Base-by-base conservation (phyloP, 2,888 invertebrate genomes). In the Thymelicus acteon region DNA sequence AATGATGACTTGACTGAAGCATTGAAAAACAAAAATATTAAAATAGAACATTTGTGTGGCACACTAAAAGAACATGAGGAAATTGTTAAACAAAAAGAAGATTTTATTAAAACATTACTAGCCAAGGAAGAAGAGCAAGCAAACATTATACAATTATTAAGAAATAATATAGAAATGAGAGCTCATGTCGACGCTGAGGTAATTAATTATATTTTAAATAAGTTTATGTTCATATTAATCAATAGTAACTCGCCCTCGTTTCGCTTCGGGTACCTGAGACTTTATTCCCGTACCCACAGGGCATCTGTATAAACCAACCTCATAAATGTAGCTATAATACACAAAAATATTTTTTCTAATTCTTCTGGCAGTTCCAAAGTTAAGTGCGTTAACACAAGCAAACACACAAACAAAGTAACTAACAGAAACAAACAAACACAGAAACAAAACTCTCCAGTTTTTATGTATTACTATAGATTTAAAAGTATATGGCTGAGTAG, bases 101-200 rank as follows among this genome's bases (percentile, higher is more conserved):
- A 71, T 37, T 61, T 87, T 2, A 84, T 92, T 49, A 86, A 88
- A 74, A 85, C 84, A 74, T 73, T 92, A 24, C 86, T n/a, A 82
- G 83, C 40, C 5, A 91, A 90, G 72, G 88, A 90, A 74, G 86
- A 88, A 72, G 90, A 93, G 76, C 90, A 92, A 71, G 76, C 77
- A 6, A 89, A 88, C 72, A 87, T 90, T 60, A 89, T 91, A 60
- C 85, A 88, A 77, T 78, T 89, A 49, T 75, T 92, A 60, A 79
- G 84, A 65, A 86, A 85, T 68, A 89, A 89, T 76, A 77, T 92
- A 65, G 91, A 90, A 77, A 79, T 86, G 72, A 84, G 87, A 74
- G 80, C 82, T 31, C 82, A 84, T 72, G 85, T 84, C 7, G 91
- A 92, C 72, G 76, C 77, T 52, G 84, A 87, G 54, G 92, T 91